Evolutionary conservation across 2,113 vertebrate species (phyloP).

Genomic region (Chinchilla lanigera): DNA sequence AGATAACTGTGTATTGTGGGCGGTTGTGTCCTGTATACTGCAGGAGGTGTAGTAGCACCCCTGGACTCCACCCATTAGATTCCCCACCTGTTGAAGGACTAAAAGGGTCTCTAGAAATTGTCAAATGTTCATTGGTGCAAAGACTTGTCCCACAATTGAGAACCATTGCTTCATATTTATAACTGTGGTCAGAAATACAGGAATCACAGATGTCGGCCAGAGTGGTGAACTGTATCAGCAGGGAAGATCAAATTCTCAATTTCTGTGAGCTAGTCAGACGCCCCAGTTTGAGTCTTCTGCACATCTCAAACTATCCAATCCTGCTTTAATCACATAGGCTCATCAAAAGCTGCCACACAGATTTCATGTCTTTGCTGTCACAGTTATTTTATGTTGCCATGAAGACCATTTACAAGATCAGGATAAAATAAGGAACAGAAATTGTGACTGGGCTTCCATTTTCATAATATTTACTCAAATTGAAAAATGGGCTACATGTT

Average conservation of each 20-base stretch:
- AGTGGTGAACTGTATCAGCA: background rate
- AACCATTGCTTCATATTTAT: background rate
- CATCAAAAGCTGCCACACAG: background rate
- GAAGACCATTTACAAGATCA: background rate
- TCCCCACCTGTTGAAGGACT: background rate
- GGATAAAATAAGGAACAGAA: background rate
- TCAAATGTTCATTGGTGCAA: background rate
- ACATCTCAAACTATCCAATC: fast-evolving
- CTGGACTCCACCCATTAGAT: background rate
- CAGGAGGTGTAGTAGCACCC: fast-evolving
- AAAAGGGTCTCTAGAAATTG: background rate
- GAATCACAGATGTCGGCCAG: background rate
- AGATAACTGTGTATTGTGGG: background rate
- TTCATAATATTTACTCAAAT: background rate
- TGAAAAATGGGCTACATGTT: background rate
- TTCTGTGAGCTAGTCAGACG: background rate
- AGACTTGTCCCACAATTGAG: background rate
- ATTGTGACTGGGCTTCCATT: background rate
- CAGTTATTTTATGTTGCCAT: background rate
- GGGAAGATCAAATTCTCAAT: background rate
- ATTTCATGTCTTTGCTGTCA: background rate
- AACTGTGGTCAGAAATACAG: background rate
- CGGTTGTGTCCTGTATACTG: background rate
- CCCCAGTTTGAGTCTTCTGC: background rate
- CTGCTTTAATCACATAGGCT: background rate